phyloP scores from a whole-genome alignment of 2,113 vertebrate species.

The Mystacornis crossleyi region DNA sequence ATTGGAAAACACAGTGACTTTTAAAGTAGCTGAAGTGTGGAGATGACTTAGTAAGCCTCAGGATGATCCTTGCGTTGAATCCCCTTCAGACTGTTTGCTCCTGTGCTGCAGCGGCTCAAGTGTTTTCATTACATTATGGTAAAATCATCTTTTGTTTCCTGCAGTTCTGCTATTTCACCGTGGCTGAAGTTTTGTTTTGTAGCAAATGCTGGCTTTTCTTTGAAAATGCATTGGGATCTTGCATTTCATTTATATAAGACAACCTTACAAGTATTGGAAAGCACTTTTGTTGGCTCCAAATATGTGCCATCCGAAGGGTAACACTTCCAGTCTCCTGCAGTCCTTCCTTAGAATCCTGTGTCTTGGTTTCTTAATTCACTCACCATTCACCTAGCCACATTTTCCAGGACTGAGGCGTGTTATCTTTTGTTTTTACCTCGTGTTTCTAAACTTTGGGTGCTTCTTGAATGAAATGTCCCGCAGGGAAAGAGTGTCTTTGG shows the following conservation, averaged over 20 bases:
- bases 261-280: background rate
- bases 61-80: background rate
- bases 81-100: background rate
- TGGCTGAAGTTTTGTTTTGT: background rate
- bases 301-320: background rate
- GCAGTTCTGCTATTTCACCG: background rate
- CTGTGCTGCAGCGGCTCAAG: background rate
- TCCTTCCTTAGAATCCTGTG: fast-evolving
- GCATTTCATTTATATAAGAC: background rate
- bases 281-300: background rate
- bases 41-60: background rate
- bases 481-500: background rate
- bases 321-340: background rate
- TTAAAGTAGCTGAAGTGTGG: background rate
- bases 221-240: background rate
- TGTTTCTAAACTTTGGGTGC: background rate
- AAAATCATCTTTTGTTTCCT: constrained; percentile 1
- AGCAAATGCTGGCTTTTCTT: background rate
- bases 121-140: background rate
- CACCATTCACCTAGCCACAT: background rate
- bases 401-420: background rate
- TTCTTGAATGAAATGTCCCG: background rate
- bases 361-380: background rate
- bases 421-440: background rate
- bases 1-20: background rate